Base-by-base conservation (phyloP, 2,797 vertebrate species). In the Sebastes itinus region DNA sequence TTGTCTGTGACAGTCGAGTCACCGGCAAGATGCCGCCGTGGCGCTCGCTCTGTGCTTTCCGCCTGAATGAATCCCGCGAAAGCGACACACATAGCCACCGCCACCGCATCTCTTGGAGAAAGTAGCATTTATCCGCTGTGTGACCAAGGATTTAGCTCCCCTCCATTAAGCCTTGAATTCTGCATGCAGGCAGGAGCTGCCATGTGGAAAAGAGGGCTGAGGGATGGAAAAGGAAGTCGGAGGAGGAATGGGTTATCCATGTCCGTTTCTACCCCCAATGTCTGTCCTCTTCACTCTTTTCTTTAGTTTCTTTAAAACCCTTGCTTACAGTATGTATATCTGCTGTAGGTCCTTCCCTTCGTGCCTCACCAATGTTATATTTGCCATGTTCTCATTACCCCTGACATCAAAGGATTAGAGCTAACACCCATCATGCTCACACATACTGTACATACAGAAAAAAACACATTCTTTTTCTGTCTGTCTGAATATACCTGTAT, bases 91-190 rank as follows among this genome's bases (percentile, higher is more conserved):
- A 49, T 25, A 66, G 65, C 62, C 61, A 59, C 61, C 3, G 7
- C 79, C 74, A 49, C 32, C 5, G 11, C 77, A 77, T 88, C 83
- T 84, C 75, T 76, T 72, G 65, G 69, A 89, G 79, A 86, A 87
- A 89, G 81, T 81, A 91, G 88, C 88, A 81, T 84, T 76, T 95
- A 91, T 94, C 80, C 79, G 77, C 81, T 87, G 70, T 87, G 87
- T 89, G 80, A 85, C 89, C 90, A 87, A 84, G 83, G 93, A 93
- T 82, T 94, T 92, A 94, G 83, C 91, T 94, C 85, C 87, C 87
- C 93, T 93, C 92, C 92, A 95, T 95, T 95, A 95, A 91, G 86
- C 88, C 86, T 83, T 93, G 88, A 91, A 92, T 93, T 93, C 87
- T 91, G 83, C 86, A 93, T 89, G 86, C 67, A 81, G 85, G 80